Conservation (phyloP, 2,797 vertebrate species). For the Neosalanx taihuensis region DNA sequence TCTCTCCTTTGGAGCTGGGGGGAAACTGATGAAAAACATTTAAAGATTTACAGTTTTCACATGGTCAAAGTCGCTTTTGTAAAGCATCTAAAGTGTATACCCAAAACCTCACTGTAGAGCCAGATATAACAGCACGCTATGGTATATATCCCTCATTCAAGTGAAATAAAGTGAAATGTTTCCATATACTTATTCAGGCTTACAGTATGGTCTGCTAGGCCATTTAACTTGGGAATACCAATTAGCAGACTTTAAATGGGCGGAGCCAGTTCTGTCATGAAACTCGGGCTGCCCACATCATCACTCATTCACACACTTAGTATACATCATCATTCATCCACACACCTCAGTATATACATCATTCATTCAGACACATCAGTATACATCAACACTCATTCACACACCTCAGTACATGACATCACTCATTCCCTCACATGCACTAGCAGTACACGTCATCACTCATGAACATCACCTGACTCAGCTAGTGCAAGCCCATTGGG, state of each 20-base stretch:
- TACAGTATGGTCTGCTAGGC: slow-evolving; percentile 2
- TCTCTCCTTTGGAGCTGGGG: slow-evolving; percentile 19
- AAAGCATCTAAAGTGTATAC: neutral
- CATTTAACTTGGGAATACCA: slow-evolving; percentile 20
- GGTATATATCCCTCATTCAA: neutral
- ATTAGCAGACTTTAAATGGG: slow-evolving; percentile 14
- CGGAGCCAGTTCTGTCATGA: no score
- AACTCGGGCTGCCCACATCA: no score
- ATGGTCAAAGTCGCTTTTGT: slow-evolving; percentile 24
- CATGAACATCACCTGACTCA: no score
- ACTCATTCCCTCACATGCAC: no score
- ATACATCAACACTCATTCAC: no score
- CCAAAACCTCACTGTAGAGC: neutral
- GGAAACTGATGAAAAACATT: slow-evolving; percentile 28
- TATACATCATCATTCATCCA: no score
- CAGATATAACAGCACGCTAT: neutral
- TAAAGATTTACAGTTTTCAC: slow-evolving; percentile 38
- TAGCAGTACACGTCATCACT: no score
- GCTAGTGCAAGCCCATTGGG: no score
- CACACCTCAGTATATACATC: no score
- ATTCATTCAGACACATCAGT: no score
- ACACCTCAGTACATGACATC: no score
- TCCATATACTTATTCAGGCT: neutral
- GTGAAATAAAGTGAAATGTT: neutral
- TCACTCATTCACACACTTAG: no score